These are phyloP conservation scores for Thalassarche chlororhynchos DNA, from an alignment of 2,113 vertebrate genomes.

Conservation along the genomic window DNA sequence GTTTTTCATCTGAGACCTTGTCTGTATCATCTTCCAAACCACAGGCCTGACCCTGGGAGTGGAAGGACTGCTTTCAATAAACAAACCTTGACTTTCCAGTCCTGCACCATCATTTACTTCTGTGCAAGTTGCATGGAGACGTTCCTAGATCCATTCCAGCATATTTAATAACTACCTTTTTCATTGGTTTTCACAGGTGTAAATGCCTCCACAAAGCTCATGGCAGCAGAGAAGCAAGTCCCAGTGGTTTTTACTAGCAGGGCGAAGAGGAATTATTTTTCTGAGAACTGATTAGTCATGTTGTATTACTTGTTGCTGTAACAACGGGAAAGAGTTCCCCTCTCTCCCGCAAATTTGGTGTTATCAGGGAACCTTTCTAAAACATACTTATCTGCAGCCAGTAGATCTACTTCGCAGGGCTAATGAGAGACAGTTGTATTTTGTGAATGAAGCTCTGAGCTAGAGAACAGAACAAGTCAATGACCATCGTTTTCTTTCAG, in stretches of 20 bases:
- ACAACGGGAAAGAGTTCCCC: background rate
- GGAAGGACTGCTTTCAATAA: slow-evolving; percentile 51
- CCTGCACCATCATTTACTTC: slow-evolving; percentile 40
- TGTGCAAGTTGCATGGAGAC: background rate
- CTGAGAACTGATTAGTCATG: background rate
- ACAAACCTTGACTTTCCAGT: slow-evolving; percentile 63
- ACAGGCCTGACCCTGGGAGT: slow-evolving; percentile 51
- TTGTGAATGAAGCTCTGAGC: background rate
- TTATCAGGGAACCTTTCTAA: background rate
- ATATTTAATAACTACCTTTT: background rate
- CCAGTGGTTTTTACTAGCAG: background rate
- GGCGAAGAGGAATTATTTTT: background rate
- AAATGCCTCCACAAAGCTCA: background rate
- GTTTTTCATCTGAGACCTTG: slow-evolving; percentile 57
- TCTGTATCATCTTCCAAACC: slow-evolving; percentile 59
- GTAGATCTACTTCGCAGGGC: background rate
- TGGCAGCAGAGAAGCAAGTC: background rate
- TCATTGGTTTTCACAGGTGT: slow-evolving; percentile 18
- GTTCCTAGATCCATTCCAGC: background rate
- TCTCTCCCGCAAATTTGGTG: background rate
- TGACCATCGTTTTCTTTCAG: background rate
- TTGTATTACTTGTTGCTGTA: background rate
- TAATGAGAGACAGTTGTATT: background rate
- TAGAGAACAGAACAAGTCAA: background rate
- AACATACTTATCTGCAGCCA: background rate